A percentile compares a stretch with the other conserved stretches of the same genome.
These are phyloP conservation scores for Neodiprion virginianus DNA, from an alignment of 1,140 invertebrate genomes.

Conservation along the genomic window DNA sequence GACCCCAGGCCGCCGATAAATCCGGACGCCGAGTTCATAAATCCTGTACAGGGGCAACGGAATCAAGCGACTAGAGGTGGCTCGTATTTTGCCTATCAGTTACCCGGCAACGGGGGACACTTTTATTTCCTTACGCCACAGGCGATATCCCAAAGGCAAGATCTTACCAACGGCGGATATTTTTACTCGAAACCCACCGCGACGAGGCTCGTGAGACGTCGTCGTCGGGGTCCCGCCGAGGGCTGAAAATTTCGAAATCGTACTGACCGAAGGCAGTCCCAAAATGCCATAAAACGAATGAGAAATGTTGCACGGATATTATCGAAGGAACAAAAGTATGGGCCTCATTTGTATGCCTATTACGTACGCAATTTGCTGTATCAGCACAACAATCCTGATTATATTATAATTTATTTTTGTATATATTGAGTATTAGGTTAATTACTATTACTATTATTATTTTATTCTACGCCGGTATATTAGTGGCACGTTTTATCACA, in stretches of 20 bases:
- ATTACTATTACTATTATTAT: constrained; percentile 29
- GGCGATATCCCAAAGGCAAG: constrained; percentile 58
- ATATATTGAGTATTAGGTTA: constrained; percentile 42
- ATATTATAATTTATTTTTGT: constrained; percentile 47
- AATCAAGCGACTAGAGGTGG: constrained; percentile 45
- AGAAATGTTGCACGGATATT: constrained; percentile 3
- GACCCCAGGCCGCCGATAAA: constrained; percentile 61
- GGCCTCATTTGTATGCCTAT: constrained; percentile 15
- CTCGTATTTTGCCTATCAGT: constrained; percentile 71
- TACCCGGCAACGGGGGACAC: constrained; percentile 74
- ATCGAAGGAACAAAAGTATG: background rate
- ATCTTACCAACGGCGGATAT: constrained; percentile 44
- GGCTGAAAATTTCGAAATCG: constrained; percentile 30
- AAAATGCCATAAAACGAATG: constrained; percentile 38
- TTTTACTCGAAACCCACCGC: constrained; percentile 54
- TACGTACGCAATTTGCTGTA: constrained; percentile 19
- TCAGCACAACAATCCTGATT: constrained; percentile 19
- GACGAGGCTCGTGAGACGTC: constrained; percentile 58
- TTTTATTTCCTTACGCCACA: constrained; percentile 81
- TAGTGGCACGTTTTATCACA: too few species aligned
- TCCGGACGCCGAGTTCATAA: constrained; percentile 63
- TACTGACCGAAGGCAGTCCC: constrained; percentile 24
- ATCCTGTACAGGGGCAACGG: constrained; percentile 33
- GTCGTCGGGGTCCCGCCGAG: constrained; percentile 46
- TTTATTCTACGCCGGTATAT: background rate